Evolutionary conservation across 2,888 invertebrate species (phyloP), one percentile per base, ranked within the genome.

Genomic region (Drosophila ustulata): DNA sequence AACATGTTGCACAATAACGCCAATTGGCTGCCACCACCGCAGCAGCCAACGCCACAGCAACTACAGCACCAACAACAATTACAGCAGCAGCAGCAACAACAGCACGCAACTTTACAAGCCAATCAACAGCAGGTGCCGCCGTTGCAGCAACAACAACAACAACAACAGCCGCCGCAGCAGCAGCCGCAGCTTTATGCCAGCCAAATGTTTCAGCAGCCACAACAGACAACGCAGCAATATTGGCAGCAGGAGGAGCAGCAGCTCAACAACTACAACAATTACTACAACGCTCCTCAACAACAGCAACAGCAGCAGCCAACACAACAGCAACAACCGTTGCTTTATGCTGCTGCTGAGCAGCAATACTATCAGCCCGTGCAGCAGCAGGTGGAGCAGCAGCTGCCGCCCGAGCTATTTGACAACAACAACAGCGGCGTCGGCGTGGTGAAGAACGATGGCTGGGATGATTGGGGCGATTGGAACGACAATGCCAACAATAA

Each of bases 401-500:
- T 64, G 58, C 37, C 65, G 74, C 64, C 76, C 67, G 68, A 78
- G 64, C 43, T 73, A 41, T 66, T 81, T 55, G 78, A 78, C 3
- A 87, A 84, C 66, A 89, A 73, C 39, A 91, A 78, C 47, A 78
- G 73, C 26, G 50, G 18, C 59, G 80, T 8, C 32, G 37, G 18
- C 32, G 9, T 8, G 8, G 37, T 37, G 37, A 37, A 86, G 13
- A 87, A 69, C 43, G 92, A 92, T 59, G 90, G 90, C 39, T 92
- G 92, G 92, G 89, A 88, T 39, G 92, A 92, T 78, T 92, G 92
- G 92, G 92, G 85, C 18, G 89, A 91, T 59, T 85, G 84, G 84
- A 86, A 90, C 78, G 92, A 92, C 79, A 89, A 78, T 63, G 61
- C 46, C 58, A 80, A 63, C 70, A 73, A 39, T 66, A 82, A 11